phyloP scores from a whole-genome alignment of 2,888 invertebrate genomes.

The Drosophila longiperda region DNA sequence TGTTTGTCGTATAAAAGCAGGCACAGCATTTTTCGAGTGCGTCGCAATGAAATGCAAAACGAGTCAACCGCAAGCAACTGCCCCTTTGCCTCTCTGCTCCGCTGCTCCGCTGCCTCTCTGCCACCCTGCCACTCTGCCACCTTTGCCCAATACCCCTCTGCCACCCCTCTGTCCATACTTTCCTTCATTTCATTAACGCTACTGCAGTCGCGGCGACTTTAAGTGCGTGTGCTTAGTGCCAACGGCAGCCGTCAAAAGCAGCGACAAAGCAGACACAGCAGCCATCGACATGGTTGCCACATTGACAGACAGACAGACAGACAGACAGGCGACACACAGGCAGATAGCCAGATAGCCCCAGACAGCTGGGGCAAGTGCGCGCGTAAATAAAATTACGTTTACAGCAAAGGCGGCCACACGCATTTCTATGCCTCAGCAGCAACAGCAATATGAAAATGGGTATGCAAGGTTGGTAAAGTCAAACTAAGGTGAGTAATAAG shows the following conservation, averaged over 20 bases:
- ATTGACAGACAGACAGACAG: constrained; percentile 61
- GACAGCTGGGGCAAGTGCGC: constrained; percentile 62
- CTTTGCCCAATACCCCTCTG: background rate
- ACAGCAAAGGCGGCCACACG: constrained; percentile 70
- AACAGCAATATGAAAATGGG: constrained; percentile 2
- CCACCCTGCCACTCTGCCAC: background rate
- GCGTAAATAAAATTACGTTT: constrained; percentile 79
- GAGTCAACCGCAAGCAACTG: constrained; percentile 60
- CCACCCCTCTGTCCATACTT: background rate
- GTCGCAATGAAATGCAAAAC: constrained; percentile 65
- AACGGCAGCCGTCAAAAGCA: constrained; percentile 76
- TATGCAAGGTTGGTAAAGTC: constrained; percentile 5
- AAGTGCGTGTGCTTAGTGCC: constrained; percentile 77
- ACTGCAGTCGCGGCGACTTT: constrained; percentile 65
- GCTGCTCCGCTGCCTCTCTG: background rate
- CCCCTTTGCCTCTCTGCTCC: background rate
- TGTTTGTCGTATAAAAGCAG: constrained; percentile 35
- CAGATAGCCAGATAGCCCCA: constrained; percentile 62
- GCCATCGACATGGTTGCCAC: constrained; percentile 47
- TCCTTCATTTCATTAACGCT: constrained; percentile 54
- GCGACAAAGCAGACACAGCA: constrained; percentile 45
- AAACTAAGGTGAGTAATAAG: background rate
- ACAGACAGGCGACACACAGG: constrained; percentile 36
- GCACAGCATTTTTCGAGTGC: constrained; percentile 39
- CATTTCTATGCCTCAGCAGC: constrained; percentile 38